These are phyloP conservation scores for Campylomormyrus numenius DNA, from an alignment of 2,113 vertebrate genomes.

Conservation along the genomic window DNA sequence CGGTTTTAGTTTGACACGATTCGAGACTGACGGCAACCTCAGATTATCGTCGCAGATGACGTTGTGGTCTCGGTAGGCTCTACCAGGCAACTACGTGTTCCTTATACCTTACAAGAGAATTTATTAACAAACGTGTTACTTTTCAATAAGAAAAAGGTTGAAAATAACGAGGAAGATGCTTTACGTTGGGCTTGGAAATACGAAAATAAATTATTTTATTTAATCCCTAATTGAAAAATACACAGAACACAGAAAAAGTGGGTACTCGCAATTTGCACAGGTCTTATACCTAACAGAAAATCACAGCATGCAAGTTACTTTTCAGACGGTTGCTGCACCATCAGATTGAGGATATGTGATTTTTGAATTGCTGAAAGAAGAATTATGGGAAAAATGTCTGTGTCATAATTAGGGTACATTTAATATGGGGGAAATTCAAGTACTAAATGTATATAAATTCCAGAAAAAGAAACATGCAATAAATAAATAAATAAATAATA, in stretches of 20 bases:
- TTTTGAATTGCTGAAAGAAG: background rate
- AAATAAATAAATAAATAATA: background rate
- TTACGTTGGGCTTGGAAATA: background rate
- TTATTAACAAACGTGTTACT: background rate
- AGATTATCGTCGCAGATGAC: constrained; percentile 47
- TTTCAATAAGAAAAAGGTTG: background rate
- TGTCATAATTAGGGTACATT: background rate
- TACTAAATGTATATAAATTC: background rate
- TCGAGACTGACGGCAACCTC: background rate
- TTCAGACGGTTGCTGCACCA: background rate
- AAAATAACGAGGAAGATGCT: background rate
- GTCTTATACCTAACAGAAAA: background rate
- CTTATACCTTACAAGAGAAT: background rate
- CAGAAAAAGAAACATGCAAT: background rate
- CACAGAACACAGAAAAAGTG: background rate
- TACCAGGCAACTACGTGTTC: background rate
- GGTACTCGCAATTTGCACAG: background rate
- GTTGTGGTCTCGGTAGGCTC: constrained; percentile 24
- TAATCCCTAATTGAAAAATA: background rate
- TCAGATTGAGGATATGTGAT: background rate
- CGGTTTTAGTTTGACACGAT: constrained; percentile 23
- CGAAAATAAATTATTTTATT: background rate
- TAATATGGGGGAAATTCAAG: background rate
- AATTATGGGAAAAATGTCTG: background rate
- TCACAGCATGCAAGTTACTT: background rate